These are phyloP conservation scores for Podiceps cristatus DNA, from an alignment of 2,113 vertebrate species.

Conservation along the genomic window DNA sequence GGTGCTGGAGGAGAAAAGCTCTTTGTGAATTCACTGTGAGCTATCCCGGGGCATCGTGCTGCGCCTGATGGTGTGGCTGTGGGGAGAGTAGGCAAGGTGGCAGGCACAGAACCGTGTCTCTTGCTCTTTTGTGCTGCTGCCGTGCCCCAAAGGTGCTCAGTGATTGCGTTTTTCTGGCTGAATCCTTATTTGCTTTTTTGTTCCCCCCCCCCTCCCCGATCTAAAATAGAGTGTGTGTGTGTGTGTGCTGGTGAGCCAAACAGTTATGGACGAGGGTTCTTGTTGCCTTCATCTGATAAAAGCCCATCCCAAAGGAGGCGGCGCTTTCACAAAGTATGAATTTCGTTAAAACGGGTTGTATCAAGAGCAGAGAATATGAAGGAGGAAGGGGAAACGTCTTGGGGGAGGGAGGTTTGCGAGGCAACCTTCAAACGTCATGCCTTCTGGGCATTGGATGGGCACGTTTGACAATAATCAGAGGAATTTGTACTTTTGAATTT, in stretches of 20 bases:
- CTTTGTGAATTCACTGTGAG: neutral
- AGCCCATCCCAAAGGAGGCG: neutral
- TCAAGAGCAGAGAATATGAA: neutral
- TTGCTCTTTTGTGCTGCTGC: neutral
- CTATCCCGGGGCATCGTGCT: fast-evolving
- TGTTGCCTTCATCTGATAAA: neutral
- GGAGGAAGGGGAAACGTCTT: neutral
- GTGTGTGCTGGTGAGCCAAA: neutral
- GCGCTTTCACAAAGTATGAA: neutral
- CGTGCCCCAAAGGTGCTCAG: fast-evolving
- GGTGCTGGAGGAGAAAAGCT: neutral
- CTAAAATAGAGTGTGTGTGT: neutral
- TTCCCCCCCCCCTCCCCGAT: neutral
- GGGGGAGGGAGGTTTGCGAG: neutral
- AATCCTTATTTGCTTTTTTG: neutral
- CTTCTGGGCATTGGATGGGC: neutral
- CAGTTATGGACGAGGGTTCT: neutral
- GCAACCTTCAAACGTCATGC: neutral
- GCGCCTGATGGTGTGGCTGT: neutral
- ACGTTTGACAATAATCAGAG: neutral
- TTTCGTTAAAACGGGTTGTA: neutral
- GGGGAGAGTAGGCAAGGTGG: neutral
- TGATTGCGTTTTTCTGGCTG: neutral
- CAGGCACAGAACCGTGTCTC: neutral
- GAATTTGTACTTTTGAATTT: neutral